Conservation (phyloP, 2,797 vertebrate genomes). For the Basileuterus tristriatus region DNA sequence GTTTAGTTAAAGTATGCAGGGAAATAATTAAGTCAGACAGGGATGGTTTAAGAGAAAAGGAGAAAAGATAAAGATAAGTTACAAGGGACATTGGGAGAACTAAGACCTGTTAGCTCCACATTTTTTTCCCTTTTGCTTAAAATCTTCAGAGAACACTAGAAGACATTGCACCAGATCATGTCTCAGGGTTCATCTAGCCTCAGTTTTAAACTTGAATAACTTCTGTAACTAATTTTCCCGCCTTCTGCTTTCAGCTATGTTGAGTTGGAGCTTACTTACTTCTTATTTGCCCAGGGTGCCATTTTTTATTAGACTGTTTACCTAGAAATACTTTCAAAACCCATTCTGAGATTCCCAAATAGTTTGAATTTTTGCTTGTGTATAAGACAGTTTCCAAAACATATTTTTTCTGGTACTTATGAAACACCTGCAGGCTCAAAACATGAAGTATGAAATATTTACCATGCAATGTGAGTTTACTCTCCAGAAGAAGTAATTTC, state of each 20-base stretch:
- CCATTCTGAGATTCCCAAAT: not conserved
- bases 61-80: not conserved
- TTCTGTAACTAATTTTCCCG: not conserved
- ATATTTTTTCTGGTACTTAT: not conserved
- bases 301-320: not conserved
- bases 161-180: not conserved
- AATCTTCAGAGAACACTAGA: not conserved
- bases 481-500: not conserved
- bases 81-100: not conserved
- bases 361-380: not conserved
- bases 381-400: fast-evolving
- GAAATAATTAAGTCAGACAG: not conserved
- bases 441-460: not conserved
- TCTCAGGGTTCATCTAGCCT: not conserved
- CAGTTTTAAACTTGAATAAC: not conserved
- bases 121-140: not conserved
- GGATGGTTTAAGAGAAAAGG: not conserved
- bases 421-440: not conserved
- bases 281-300: not conserved
- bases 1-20: not conserved
- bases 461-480: not conserved
- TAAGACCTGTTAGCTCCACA: not conserved
- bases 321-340: not conserved
- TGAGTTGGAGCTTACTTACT: not conserved
- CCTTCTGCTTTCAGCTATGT: not conserved